Evolutionary conservation across 2,113 vertebrate genomes (phyloP).

Genomic region (Motacilla alba): DNA sequence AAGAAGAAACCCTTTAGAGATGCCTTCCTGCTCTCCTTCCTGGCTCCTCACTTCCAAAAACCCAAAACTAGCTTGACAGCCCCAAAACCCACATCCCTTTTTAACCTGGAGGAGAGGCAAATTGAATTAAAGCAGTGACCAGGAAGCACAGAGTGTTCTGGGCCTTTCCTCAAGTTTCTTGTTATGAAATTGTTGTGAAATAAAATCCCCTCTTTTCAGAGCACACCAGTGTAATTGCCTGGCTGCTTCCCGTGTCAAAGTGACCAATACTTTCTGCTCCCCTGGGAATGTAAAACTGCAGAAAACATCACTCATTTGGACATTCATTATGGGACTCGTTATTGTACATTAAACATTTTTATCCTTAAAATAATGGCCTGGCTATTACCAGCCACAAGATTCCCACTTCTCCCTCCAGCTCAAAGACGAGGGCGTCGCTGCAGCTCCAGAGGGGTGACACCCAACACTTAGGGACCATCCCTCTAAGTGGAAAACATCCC

Average conservation of each 20-base stretch:
- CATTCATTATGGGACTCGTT: constrained; percentile 21
- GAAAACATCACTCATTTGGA: constrained; percentile 42
- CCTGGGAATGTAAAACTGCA: constrained; percentile 24
- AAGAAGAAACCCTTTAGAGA: constrained; percentile 46
- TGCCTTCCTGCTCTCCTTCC: constrained; percentile 26
- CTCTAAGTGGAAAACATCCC: not conserved
- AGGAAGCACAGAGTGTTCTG: not conserved
- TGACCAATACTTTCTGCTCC: constrained; percentile 50
- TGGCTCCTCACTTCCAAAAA: constrained; percentile 1
- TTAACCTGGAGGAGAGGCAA: not conserved
- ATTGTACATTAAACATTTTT: constrained; percentile 57
- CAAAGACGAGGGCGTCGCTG: not conserved
- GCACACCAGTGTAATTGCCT: constrained; percentile 18
- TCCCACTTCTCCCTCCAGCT: constrained; percentile 1
- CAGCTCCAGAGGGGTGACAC: not conserved
- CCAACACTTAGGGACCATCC: not conserved
- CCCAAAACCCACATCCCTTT: not conserved
- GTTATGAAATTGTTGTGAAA: not conserved
- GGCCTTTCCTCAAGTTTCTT: not conserved
- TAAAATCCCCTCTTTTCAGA: not conserved
- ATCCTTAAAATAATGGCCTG: constrained; percentile 30
- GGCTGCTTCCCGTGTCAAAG: constrained; percentile 2
- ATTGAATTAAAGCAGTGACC: not conserved
- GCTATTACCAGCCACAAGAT: constrained; percentile 29
- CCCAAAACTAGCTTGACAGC: not conserved